These are phyloP conservation scores for Lacerta bilineata DNA, from an alignment of 2,797 vertebrate genomes.

Conservation along the genomic window DNA sequence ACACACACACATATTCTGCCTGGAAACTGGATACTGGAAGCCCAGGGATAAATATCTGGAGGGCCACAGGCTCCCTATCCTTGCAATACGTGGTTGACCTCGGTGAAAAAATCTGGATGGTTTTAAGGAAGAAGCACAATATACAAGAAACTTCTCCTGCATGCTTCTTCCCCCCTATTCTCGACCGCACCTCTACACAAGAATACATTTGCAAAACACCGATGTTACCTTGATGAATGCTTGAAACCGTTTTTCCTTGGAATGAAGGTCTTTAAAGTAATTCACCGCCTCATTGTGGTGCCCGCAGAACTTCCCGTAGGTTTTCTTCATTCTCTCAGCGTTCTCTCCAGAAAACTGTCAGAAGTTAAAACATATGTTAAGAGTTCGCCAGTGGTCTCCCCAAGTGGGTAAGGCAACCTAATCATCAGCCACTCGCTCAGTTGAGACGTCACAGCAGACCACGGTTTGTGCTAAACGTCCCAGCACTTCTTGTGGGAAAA, in stretches of 20 bases:
- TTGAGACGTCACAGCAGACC: neutral
- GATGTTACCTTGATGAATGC: slow-evolving; percentile 90
- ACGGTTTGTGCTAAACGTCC: neutral
- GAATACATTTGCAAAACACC: neutral
- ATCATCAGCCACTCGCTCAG: too few relatives aligned
- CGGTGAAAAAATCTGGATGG: neutral
- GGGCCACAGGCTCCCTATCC: too few relatives aligned
- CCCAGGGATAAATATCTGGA: too few relatives aligned
- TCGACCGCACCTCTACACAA: neutral
- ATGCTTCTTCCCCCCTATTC: neutral
- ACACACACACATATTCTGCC: too few relatives aligned
- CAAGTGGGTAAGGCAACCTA: neutral
- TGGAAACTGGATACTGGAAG: too few relatives aligned
- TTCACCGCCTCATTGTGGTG: slow-evolving; percentile 95
- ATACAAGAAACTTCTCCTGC: neutral
- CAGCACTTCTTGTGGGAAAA: neutral
- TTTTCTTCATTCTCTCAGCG: slow-evolving; percentile 91
- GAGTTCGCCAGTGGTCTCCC: slow-evolving; percentile 14
- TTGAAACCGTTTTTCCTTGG: slow-evolving; percentile 96
- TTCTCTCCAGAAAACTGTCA: slow-evolving; percentile 92
- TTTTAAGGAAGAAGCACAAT: neutral
- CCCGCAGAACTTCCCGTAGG: slow-evolving; percentile 94
- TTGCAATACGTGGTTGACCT: too few relatives aligned
- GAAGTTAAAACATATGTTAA: slow-evolving; percentile 33
- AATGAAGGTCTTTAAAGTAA: slow-evolving; percentile 93